A percentile compares a stretch with the other conserved stretches of the same genome.
Conservation (phyloP, 2,888 invertebrate species). For the Diarsia mendica region DNA sequence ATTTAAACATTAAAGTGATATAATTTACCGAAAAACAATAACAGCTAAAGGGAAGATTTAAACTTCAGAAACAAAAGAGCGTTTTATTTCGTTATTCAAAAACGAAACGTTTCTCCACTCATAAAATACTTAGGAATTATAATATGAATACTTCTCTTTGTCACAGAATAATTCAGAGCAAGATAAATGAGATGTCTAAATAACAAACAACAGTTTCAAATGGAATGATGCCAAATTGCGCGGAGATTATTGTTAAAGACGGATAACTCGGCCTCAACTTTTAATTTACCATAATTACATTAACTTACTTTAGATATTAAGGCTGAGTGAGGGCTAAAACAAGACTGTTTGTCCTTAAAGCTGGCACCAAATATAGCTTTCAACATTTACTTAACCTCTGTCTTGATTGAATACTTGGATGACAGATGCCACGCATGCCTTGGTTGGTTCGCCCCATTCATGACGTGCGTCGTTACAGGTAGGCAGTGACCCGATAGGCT, state of each 20-base stretch:
- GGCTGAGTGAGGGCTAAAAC: neutral
- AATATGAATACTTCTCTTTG: slow-evolving; percentile 59
- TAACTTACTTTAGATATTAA: slow-evolving; percentile 9
- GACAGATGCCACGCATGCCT: too few species aligned
- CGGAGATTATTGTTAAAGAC: slow-evolving; percentile 49
- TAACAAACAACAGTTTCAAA: slow-evolving; percentile 57
- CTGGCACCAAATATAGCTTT: too few species aligned
- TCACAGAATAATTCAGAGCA: slow-evolving; percentile 46
- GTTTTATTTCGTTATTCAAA: slow-evolving; percentile 60
- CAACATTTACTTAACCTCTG: too few species aligned
- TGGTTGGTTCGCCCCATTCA: too few species aligned
- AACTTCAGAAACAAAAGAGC: slow-evolving; percentile 54
- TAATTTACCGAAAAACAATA: slow-evolving; percentile 46
- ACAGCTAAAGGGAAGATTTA: slow-evolving; percentile 25
- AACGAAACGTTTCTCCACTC: slow-evolving; percentile 43
- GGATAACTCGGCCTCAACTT: slow-evolving; percentile 13
- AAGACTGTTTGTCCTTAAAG: neutral
- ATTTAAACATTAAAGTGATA: slow-evolving; percentile 38
- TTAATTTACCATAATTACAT: slow-evolving; percentile 31
- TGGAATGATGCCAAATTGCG: slow-evolving; percentile 72
- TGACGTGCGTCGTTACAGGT: too few species aligned
- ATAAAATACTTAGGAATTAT: slow-evolving; percentile 58
- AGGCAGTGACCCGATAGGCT: too few species aligned
- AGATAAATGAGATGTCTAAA: slow-evolving; percentile 58
- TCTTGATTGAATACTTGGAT: too few species aligned